Evolutionary conservation across 2,888 invertebrate genomes (phyloP).

Genomic region (Tenthredo distinguenda): DNA sequence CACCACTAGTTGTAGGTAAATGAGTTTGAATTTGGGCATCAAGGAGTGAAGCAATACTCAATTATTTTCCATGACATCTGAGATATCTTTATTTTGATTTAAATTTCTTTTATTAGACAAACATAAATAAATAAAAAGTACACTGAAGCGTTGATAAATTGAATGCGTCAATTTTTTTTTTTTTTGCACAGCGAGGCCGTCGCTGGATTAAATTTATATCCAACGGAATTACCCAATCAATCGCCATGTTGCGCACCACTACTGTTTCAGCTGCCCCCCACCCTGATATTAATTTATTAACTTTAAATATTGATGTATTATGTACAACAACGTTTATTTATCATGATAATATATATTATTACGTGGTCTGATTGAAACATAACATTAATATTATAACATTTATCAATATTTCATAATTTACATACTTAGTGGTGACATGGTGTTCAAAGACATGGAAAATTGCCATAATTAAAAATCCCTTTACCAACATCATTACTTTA

Average conservation of each 20-base stretch:
- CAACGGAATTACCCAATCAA: slow-evolving; percentile 46
- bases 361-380: slow-evolving; percentile 43
- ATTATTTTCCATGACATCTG: slow-evolving; percentile 66
- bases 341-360: slow-evolving; percentile 21
- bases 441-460: slow-evolving; percentile 62
- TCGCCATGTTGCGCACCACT: slow-evolving; percentile 63
- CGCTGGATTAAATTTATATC: slow-evolving; percentile 46
- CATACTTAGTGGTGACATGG: slow-evolving; percentile 52
- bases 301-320: slow-evolving; percentile 36
- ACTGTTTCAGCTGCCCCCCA: slow-evolving; percentile 47
- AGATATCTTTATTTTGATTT: slow-evolving; percentile 65
- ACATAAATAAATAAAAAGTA: slow-evolving; percentile 75
- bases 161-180: slow-evolving; percentile 66
- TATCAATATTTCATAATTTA: slow-evolving; percentile 51
- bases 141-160: slow-evolving; percentile 70
- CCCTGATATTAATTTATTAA: slow-evolving; percentile 44
- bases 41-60: slow-evolving; percentile 67
- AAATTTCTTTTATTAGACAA: slow-evolving; percentile 68
- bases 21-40: slow-evolving; percentile 13
- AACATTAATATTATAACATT: slow-evolving; percentile 43
- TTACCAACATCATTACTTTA: slow-evolving; percentile 55
- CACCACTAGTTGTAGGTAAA: slow-evolving; percentile 37
- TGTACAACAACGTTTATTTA: slow-evolving; percentile 43
- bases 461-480: slow-evolving; percentile 62
- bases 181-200: slow-evolving; percentile 53